These are phyloP conservation scores for Pandemis heparana DNA, from an alignment of 2,888 invertebrate genomes.

Conservation along the genomic window DNA sequence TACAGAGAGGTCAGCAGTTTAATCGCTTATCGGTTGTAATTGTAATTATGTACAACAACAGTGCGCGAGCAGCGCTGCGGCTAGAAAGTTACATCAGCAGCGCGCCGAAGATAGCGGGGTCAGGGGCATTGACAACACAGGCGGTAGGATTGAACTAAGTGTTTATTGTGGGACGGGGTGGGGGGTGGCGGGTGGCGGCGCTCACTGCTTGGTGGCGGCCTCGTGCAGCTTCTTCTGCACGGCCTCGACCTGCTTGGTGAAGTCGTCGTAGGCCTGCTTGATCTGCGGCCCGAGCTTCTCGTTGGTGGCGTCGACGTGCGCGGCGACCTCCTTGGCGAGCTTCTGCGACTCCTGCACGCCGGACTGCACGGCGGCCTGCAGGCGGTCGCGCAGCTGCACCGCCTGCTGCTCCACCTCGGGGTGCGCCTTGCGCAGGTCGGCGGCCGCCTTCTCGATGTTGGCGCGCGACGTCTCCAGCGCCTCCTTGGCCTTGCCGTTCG, in stretches of 20 bases:
- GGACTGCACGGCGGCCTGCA: conserved; percentile 66
- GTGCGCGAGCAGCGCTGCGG: no score
- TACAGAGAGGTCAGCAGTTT: no score
- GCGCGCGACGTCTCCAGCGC: conserved; percentile 64
- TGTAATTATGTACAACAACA: no score
- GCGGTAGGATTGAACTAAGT: conserved; percentile 14
- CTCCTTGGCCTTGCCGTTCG: conserved; percentile 74
- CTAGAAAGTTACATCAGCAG: conserved; percentile 8
- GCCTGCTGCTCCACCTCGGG: conserved; percentile 77
- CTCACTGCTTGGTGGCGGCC: conserved; percentile 73
- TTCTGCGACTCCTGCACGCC: conserved; percentile 70
- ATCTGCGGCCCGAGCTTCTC: conserved; percentile 74
- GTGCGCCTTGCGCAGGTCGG: conserved; percentile 72
- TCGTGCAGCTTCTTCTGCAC: conserved; percentile 77
- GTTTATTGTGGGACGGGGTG: conserved; percentile 21
- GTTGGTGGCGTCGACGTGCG: conserved; percentile 70
- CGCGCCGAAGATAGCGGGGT: conserved; percentile 23
- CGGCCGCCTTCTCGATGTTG: conserved; percentile 63
- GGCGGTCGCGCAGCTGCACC: conserved; percentile 60
- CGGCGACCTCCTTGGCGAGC: conserved; percentile 68
- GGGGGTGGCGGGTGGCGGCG: background rate
- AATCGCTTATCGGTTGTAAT: no score
- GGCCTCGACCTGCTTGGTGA: conserved; percentile 67
- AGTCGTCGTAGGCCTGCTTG: conserved; percentile 74
- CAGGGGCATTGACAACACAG: conserved; percentile 6